Conservation (phyloP, 2,113 vertebrate genomes). For the Haliaeetus leucogaster region DNA sequence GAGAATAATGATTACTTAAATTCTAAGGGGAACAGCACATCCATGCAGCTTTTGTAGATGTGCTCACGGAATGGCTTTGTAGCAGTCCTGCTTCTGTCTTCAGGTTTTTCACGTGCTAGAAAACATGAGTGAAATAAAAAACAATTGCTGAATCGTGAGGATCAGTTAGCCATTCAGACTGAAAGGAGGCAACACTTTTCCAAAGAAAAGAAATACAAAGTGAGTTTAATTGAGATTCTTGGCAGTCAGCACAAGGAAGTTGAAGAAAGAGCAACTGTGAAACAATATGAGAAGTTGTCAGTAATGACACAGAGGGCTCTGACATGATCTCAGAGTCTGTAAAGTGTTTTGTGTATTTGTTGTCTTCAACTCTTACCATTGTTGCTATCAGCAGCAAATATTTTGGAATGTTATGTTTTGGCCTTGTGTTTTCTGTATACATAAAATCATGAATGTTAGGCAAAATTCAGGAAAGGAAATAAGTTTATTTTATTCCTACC, state of each 20-base stretch:
- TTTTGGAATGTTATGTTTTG: neutral
- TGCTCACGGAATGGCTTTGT: neutral
- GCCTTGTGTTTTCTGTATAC: neutral
- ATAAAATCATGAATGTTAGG: neutral
- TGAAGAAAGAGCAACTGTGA: neutral
- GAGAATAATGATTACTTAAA: neutral
- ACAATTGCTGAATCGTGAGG: neutral
- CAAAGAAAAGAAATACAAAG: neutral
- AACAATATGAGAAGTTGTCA: neutral
- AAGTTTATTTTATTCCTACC: neutral
- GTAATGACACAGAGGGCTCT: neutral
- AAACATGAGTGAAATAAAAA: neutral
- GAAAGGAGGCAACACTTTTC: neutral
- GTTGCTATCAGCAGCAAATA: neutral
- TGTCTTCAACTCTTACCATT: neutral
- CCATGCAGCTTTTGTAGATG: neutral
- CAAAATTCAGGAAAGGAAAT: neutral
- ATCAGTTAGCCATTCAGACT: neutral
- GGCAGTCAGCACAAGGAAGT: neutral
- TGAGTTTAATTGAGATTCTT: neutral
- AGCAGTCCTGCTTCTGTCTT: neutral
- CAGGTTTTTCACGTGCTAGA: neutral
- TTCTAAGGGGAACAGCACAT: neutral
- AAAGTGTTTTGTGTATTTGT: neutral
- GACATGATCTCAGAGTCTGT: neutral